A percentile compares a stretch with the other conserved stretches of the same genome.
Evolutionary conservation across 2,888 invertebrate species (phyloP).

Genomic region (Dorcus hopei): DNA sequence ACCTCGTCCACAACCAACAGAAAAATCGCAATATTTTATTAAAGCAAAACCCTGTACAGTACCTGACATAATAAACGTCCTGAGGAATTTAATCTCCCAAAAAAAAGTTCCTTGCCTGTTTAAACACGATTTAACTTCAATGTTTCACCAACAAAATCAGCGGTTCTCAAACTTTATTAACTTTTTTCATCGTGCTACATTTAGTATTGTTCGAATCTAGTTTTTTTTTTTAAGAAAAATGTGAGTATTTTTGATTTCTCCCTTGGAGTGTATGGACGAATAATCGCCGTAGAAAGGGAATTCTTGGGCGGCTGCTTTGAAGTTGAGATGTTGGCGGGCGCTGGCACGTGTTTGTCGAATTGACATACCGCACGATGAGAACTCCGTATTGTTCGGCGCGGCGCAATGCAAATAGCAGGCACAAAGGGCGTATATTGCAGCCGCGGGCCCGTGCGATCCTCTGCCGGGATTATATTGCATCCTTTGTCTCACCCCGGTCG

Average conservation of each 20-base stretch:
- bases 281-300: background rate
- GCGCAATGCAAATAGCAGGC: constrained; percentile 16
- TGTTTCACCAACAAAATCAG: constrained; percentile 1
- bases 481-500: constrained; percentile 14
- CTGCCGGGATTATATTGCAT: constrained; percentile 17
- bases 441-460: constrained; percentile 15
- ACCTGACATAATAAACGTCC: no score
- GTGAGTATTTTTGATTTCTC: background rate
- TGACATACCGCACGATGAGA: constrained; percentile 9
- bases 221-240: background rate
- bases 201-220: background rate
- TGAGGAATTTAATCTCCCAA: no score
- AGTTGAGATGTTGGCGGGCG: constrained; percentile 12
- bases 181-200: background rate
- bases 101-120: no score
- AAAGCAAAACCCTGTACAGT: no score
- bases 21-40: no score
- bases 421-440: constrained; percentile 18
- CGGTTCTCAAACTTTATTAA: constrained; percentile 1
- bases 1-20: no score
- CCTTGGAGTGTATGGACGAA: background rate
- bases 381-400: constrained; percentile 4
- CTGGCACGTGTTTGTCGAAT: constrained; percentile 2
- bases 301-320: constrained; percentile 8
- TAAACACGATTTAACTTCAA: constrained; percentile 5